These are phyloP conservation scores for Camelus bactrianus DNA, from an alignment of 2,113 vertebrate genomes.

Conservation along the genomic window DNA sequence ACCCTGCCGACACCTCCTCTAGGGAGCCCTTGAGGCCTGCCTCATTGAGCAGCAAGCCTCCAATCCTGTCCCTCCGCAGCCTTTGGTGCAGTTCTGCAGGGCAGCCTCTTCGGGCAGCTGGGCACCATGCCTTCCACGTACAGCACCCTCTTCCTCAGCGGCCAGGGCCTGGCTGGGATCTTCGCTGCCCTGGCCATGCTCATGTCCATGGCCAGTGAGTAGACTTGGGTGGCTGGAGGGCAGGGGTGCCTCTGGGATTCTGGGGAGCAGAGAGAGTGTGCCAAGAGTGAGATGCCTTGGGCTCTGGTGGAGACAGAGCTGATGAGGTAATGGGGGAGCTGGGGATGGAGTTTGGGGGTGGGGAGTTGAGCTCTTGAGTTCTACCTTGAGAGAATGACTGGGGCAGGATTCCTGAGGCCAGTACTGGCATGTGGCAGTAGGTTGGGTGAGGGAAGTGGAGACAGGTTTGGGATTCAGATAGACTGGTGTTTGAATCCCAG, in stretches of 20 bases:
- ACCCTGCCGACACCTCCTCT: not conserved
- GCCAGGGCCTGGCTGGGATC: slow-evolving; percentile 93
- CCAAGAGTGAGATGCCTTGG: not conserved
- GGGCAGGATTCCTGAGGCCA: not conserved
- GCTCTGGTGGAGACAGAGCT: not conserved
- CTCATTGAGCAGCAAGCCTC: not conserved
- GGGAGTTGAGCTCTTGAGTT: not conserved
- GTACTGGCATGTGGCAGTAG: too few species aligned
- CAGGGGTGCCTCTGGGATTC: not conserved
- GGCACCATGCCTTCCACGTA: slow-evolving; percentile 91
- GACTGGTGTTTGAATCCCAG: not conserved
- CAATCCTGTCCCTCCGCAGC: slow-evolving; percentile 81
- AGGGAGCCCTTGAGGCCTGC: not conserved
- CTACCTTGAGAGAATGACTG: not conserved
- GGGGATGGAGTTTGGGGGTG: not conserved
- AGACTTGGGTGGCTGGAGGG: not conserved
- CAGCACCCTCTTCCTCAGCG: slow-evolving; percentile 93
- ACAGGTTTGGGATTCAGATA: not conserved
- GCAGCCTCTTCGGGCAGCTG: slow-evolving; percentile 92
- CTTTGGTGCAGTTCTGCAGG: slow-evolving; percentile 92
- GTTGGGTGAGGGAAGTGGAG: not conserved
- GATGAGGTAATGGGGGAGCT: not conserved
- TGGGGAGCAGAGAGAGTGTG: not conserved
- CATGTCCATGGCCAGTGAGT: slow-evolving; percentile 92
- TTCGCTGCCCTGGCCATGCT: slow-evolving; percentile 94